Conservation (phyloP, 2,113 vertebrate species). For the Percina caprodes region DNA sequence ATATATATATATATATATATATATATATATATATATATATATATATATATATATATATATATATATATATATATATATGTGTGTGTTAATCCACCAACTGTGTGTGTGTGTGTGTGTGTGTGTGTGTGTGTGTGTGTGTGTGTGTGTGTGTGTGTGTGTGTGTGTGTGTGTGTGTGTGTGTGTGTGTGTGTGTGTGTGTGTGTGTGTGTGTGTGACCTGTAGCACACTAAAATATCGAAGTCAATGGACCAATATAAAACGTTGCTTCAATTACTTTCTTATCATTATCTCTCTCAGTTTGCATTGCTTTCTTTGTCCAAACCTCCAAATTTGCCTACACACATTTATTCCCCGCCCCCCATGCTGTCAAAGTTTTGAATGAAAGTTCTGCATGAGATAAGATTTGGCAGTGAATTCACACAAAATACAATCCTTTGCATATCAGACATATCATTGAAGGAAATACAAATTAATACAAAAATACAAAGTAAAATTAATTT, state of each 20-base stretch:
- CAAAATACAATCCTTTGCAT: not conserved
- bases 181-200: not conserved
- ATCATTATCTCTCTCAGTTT: not conserved
- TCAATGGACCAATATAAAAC: slow-evolving; percentile 19
- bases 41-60: too few relatives aligned
- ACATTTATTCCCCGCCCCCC: not conserved
- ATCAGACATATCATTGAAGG: not conserved
- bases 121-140: not conserved
- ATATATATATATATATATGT: too few relatives aligned
- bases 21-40: too few relatives aligned
- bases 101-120: not conserved
- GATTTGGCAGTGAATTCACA: not conserved
- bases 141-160: not conserved
- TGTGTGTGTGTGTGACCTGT: slow-evolving; percentile 29
- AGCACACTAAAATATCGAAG: slow-evolving; percentile 35
- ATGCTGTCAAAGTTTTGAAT: not conserved
- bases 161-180: not conserved
- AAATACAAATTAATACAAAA: not conserved
- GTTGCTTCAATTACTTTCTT: slow-evolving; percentile 16
- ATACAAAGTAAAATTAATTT: not conserved
- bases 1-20: too few relatives aligned
- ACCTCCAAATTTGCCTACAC: slow-evolving; percentile 1
- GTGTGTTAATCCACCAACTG: too few relatives aligned
- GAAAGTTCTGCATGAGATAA: not conserved
- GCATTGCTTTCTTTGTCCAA: slow-evolving; percentile 21